phyloP scores from a whole-genome alignment of 2,113 vertebrate species.

The Cisticola juncidis region DNA sequence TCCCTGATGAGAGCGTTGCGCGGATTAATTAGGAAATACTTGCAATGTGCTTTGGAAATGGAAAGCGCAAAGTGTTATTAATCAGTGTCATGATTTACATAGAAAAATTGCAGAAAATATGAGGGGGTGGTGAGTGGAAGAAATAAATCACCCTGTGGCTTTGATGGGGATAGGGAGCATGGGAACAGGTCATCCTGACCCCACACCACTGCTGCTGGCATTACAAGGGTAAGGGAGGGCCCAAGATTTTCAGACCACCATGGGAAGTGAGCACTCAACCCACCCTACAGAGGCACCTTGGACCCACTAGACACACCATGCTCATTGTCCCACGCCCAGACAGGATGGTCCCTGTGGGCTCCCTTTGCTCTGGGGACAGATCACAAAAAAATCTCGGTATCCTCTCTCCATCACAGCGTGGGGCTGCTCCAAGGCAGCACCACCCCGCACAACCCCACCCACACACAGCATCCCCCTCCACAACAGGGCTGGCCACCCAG shows the following conservation, averaged over 20 bases:
- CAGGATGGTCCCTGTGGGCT: neutral
- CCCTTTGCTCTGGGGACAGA: neutral
- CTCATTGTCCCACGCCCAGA: neutral
- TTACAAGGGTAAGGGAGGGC: fast-evolving
- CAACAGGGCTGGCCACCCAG: neutral
- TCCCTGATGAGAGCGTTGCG: neutral
- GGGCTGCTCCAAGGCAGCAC: neutral
- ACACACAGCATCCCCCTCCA: fast-evolving
- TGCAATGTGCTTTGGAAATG: neutral
- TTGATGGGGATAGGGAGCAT: neutral
- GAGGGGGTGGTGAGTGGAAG: neutral
- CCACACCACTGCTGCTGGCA: neutral
- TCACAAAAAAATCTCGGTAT: neutral
- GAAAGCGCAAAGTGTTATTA: constrained; percentile 6
- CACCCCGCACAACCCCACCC: fast-evolving
- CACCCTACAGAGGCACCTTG: neutral
- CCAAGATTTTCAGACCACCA: neutral
- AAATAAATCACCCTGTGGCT: neutral
- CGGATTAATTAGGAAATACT: constrained; percentile 49
- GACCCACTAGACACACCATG: fast-evolving
- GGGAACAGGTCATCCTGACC: neutral
- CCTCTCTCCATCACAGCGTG: fast-evolving
- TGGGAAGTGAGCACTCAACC: fast-evolving
- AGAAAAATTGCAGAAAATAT: constrained; percentile 18
- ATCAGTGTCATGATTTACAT: constrained; percentile 15